A percentile compares a stretch with the other conserved stretches of the same genome.
Conservation (phyloP, 2,113 vertebrate species). For the Vulpes ferrilata region DNA sequence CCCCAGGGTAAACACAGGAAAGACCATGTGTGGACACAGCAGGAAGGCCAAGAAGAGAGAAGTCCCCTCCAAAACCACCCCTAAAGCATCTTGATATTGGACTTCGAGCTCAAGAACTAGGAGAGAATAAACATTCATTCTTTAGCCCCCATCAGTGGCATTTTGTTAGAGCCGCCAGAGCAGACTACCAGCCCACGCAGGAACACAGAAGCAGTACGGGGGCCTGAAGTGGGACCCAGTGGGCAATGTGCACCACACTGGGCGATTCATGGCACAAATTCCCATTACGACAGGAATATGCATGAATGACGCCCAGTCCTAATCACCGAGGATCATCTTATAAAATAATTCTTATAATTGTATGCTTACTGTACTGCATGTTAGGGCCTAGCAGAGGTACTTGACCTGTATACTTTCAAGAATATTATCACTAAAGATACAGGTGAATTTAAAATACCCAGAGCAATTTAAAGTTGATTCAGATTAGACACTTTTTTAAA, state of each 20-base stretch:
- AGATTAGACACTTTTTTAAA: too few species aligned
- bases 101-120: background rate
- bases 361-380: accelerated
- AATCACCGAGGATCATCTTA: background rate
- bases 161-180: background rate
- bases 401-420: background rate
- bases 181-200: accelerated
- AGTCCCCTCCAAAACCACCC: background rate
- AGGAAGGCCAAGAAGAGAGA: background rate
- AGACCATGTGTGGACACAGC: background rate
- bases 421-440: background rate
- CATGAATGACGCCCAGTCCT: too few species aligned
- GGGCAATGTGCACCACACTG: accelerated
- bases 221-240: accelerated
- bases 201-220: background rate
- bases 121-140: background rate
- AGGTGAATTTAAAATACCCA: background rate
- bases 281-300: background rate
- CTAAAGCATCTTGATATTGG: background rate
- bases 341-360: background rate
- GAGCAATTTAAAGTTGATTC: background rate
- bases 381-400: background rate
- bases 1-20: too few species aligned
- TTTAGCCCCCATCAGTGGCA: background rate
- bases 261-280: too few species aligned